Evolutionary conservation across 2,888 invertebrate genomes (phyloP).

Genomic region (Craniophora ligustri): DNA sequence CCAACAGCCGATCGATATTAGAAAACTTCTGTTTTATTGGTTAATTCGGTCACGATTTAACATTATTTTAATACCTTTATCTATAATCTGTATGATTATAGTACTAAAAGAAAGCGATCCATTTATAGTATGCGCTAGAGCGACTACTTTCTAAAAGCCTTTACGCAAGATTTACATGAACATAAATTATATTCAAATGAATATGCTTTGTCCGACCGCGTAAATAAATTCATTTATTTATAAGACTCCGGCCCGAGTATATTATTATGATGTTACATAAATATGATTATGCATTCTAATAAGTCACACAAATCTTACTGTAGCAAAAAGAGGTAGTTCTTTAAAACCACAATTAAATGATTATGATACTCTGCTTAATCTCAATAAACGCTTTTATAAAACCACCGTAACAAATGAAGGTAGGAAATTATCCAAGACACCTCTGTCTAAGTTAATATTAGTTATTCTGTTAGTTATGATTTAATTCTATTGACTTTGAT

Average conservation of each 20-base stretch:
- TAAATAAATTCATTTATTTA: no score
- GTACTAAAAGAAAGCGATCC: slow-evolving; percentile 40
- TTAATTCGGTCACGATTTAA: slow-evolving; percentile 52
- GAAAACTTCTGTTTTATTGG: slow-evolving; percentile 68
- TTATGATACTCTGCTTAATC: no score
- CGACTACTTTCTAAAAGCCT: slow-evolving; percentile 59
- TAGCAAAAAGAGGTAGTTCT: no score
- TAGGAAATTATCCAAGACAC: no score
- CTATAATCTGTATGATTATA: slow-evolving; percentile 13
- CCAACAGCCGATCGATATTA: slow-evolving; percentile 82
- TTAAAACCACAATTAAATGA: no score
- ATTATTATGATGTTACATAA: no score
- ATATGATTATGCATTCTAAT: no score
- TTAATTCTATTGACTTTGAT: no score
- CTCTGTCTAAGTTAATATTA: no score
- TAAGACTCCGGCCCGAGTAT: no score
- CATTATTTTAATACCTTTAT: slow-evolving; percentile 27
- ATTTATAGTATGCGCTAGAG: slow-evolving; percentile 55
- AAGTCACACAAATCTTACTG: no score
- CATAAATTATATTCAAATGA: slow-evolving; percentile 6
- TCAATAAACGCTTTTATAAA: background rate
- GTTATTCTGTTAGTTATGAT: no score
- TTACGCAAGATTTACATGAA: slow-evolving; percentile 19
- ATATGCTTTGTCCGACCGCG: background rate
- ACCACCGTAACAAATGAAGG: background rate